Conservation (phyloP, 2,797 vertebrate species). For the Coregonus ussuriensis region DNA sequence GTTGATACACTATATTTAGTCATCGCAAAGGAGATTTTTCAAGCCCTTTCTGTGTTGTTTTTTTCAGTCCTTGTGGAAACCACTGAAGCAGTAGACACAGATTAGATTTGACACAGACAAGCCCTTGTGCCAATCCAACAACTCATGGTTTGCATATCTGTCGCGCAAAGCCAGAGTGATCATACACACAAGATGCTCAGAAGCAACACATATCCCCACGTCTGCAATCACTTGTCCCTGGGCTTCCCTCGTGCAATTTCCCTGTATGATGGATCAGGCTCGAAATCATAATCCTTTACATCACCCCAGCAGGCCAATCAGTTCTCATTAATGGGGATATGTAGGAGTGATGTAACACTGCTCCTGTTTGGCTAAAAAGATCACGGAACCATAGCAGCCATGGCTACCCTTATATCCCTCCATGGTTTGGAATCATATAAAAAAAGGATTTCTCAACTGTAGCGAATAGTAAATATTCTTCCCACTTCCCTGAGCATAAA, state of each 20-base stretch:
- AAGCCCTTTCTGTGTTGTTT: neutral
- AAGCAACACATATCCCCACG: neutral
- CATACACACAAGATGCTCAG: neutral
- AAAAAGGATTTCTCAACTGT: neutral
- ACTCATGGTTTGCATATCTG: too few species aligned
- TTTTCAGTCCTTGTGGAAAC: slow-evolving; percentile 7
- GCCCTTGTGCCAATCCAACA: too few species aligned
- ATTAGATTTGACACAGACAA: too few species aligned
- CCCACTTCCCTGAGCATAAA: too few species aligned
- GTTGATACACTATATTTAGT: neutral
- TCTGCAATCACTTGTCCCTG: neutral
- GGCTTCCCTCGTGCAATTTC: neutral
- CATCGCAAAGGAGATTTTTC: neutral
- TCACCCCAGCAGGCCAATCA: neutral
- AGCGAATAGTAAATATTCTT: too few species aligned
- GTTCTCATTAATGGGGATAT: neutral
- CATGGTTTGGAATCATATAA: neutral
- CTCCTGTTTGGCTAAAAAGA: neutral
- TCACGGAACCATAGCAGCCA: neutral
- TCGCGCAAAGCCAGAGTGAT: too few species aligned
- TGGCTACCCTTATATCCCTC: neutral
- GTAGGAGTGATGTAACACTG: neutral
- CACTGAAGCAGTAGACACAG: slow-evolving; percentile 1
- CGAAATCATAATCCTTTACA: neutral
- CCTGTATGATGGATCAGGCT: neutral